These are phyloP conservation scores for Entomobrya proxima DNA, from an alignment of 2,888 invertebrate genomes.

Conservation along the genomic window DNA sequence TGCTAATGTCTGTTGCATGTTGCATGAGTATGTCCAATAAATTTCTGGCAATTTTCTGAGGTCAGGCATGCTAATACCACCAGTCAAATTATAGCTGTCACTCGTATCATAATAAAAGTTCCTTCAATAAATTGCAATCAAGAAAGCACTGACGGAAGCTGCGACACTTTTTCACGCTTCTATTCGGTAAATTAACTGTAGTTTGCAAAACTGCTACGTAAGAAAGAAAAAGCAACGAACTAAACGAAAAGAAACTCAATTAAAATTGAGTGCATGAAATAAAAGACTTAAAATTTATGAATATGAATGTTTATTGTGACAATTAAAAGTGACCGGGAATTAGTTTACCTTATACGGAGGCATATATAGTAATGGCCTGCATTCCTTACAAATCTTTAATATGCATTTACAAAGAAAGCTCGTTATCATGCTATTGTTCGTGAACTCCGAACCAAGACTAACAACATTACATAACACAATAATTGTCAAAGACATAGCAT, in stretches of 20 bases:
- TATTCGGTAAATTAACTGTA: not conserved
- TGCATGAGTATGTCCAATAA: no score
- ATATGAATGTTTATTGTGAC: constrained; percentile 53
- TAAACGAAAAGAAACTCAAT: constrained; percentile 49
- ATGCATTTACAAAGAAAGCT: no score
- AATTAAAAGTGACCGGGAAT: constrained; percentile 43
- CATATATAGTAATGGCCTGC: not conserved
- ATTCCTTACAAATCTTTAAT: not conserved
- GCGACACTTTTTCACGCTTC: constrained; percentile 8
- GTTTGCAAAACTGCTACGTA: not conserved
- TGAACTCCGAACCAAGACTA: no score
- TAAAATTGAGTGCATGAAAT: constrained; percentile 35
- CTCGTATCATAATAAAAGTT: constrained; percentile 34
- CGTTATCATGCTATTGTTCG: no score
- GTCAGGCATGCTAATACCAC: no score
- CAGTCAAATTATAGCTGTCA: no score
- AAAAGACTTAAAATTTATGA: constrained; percentile 48
- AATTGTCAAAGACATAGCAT: no score
- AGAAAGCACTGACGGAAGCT: constrained; percentile 51
- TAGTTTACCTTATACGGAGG: not conserved
- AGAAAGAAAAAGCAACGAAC: not conserved
- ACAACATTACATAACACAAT: no score
- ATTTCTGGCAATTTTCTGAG: no score
- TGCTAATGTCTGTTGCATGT: no score
- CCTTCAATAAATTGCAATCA: constrained; percentile 61